These are phyloP conservation scores for Lepidocyrtinus sp. DNA, from an alignment of 2,888 invertebrate species.

Conservation along the genomic window DNA sequence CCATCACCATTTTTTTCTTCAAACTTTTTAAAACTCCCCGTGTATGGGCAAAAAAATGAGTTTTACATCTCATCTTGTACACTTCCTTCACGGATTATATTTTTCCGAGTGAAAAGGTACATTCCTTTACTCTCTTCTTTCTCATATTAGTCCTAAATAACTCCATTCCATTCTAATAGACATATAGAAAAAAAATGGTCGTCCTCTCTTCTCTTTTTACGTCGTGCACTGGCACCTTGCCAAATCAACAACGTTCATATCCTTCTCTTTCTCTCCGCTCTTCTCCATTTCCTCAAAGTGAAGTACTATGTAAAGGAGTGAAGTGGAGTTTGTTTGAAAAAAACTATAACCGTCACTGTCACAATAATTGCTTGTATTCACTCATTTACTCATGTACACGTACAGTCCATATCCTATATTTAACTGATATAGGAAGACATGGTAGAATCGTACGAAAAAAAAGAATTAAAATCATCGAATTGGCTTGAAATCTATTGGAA, in stretches of 20 bases:
- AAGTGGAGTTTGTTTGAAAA: conserved; percentile 13
- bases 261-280: neutral
- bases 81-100: neutral
- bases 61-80: neutral
- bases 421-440: neutral
- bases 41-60: conserved; percentile 3
- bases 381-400: conserved; percentile 9
- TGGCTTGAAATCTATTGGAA: conserved; percentile 8
- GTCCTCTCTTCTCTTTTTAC: conserved; percentile 13
- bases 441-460: conserved; percentile 8
- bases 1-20: neutral
- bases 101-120: neutral
- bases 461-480: conserved; percentile 51
- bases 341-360: conserved; percentile 49
- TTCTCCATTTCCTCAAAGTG: conserved; percentile 5
- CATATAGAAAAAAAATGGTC: neutral
- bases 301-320: neutral
- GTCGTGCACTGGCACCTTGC: conserved; percentile 29
- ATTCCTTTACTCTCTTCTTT: neutral
- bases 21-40: neutral
- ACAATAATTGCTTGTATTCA: conserved; percentile 51
- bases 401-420: too few relatives aligned
- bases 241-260: conserved; percentile 31
- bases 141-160: conserved; percentile 9
- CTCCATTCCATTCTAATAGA: conserved; percentile 10